Evolutionary conservation across 2,888 invertebrate species (phyloP).

Genomic region (Busseola fusca): DNA sequence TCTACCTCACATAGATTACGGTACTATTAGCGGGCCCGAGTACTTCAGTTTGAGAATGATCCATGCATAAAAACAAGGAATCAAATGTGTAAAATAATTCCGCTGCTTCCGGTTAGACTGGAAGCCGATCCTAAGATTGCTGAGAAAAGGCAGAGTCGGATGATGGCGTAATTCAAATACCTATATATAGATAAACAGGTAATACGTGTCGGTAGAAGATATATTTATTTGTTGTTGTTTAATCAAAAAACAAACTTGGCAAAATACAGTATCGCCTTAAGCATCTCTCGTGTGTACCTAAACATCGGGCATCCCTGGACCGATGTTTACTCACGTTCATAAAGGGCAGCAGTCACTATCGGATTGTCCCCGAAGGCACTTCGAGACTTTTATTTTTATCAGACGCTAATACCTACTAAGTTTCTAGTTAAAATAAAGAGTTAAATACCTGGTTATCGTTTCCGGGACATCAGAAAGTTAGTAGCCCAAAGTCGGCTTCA

Average conservation of each 20-base stretch:
- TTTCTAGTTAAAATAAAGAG: not conserved
- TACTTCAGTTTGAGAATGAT: too few relatives aligned
- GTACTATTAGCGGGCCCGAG: not conserved
- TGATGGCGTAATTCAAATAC: not conserved
- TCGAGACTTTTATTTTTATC: not conserved
- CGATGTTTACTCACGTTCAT: too few relatives aligned
- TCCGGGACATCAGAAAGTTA: conserved; percentile 38
- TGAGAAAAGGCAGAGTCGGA: not conserved
- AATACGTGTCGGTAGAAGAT: too few relatives aligned
- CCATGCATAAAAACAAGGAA: not conserved
- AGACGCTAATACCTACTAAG: not conserved
- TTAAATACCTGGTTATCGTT: conserved; percentile 24
- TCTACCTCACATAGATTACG: not conserved
- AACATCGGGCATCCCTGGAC: too few relatives aligned
- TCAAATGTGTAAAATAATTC: not conserved
- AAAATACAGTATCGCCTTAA: not conserved
- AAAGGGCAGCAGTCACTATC: too few relatives aligned
- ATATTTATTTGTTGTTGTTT: not conserved
- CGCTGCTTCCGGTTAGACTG: not conserved
- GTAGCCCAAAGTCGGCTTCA: not conserved
- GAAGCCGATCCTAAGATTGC: not conserved
- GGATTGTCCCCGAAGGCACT: too few relatives aligned
- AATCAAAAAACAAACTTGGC: not conserved
- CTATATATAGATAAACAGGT: not conserved
- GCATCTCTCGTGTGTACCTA: too few relatives aligned